A percentile compares a stretch with the other conserved stretches of the same genome.
Conservation (phyloP, 2,797 vertebrate genomes). For the Onychomys torridus region DNA sequence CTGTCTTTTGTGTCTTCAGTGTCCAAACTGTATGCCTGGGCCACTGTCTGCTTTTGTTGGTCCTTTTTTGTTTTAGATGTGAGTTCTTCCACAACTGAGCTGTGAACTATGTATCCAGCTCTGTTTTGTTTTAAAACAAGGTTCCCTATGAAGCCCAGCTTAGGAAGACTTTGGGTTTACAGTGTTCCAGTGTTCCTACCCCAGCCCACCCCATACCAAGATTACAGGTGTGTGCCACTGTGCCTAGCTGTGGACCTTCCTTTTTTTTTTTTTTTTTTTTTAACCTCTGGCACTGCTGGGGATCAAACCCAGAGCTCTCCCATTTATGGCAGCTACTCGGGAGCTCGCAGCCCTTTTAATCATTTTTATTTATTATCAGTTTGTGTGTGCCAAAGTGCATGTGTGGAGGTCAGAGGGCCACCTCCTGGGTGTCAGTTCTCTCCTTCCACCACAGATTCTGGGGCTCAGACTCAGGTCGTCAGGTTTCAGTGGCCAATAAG, state of each 20-base stretch:
- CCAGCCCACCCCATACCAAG: background rate
- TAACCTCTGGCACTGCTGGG: background rate
- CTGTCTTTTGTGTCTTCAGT: background rate
- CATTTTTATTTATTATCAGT: background rate
- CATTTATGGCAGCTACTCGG: background rate
- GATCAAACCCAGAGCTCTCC: background rate
- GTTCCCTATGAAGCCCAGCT: background rate
- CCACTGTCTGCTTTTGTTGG: background rate
- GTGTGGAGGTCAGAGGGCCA: too few relatives aligned
- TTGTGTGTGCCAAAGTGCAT: background rate
- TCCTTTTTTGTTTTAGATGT: background rate
- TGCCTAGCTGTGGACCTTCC: background rate
- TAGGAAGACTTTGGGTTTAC: background rate
- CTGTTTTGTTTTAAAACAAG: background rate
- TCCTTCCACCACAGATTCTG: too few relatives aligned
- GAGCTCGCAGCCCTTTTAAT: background rate
- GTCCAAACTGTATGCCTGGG: background rate
- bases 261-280: background rate
- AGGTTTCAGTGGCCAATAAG: too few relatives aligned
- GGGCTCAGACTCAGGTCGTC: too few relatives aligned
- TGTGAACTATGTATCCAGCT: background rate
- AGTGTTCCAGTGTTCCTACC: background rate
- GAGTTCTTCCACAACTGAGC: background rate
- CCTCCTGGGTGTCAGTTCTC: too few relatives aligned
- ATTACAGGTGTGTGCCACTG: too few relatives aligned